Base-by-base conservation (phyloP, 1,140 invertebrate genomes). In the Hycleus phaleratus region DNA sequence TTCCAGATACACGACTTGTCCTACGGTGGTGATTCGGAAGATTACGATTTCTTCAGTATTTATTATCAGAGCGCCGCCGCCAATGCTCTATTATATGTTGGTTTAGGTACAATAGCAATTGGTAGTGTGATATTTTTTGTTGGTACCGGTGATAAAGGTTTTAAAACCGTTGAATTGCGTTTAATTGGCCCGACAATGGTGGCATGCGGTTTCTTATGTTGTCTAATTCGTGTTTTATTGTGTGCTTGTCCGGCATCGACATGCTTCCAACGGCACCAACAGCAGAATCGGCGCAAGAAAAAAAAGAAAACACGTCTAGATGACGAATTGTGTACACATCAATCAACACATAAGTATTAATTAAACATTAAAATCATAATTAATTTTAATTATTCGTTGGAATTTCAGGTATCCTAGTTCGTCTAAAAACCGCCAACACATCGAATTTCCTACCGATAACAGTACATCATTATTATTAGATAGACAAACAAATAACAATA, bases 41-140 rank as follows among this genome's bases (percentile, higher is more conserved):
- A 85, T 62, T 81, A 82, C 54, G 78, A 79, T 52, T 74, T 79
- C 49, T 75, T 78, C 64, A 75, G 75, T 38, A 63, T 73, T 62
- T 80, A 68, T 68, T 75, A 77, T 69, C 83, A 81, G 51, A 85
- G 81, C 67, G 83, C 82, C 40, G 85, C 84, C 38, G 85, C 85
- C 52, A 87, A 87, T 68, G 84, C 85, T 25, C 82, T 92, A 48
- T 80, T 93, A 5, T 92, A 92, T 72, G 86, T 90, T 9, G 90
- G 90, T n/a, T 78, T 93, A 38, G 87, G 86, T 43, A 89, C 86
- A 7, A 83, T 89, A 26, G 86, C 88, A 4, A 78, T 92, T 44
- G 90, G 90, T 11, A 80, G 90, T 52, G 85, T 92, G 59, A 90
- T 92, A 58, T 90, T 88, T 62, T 91, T 92, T 76, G 89, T 93